A percentile compares a stretch with the other conserved stretches of the same genome.
phyloP scores from a whole-genome alignment of 2,113 vertebrate species.

The Hippocampus comes region DNA sequence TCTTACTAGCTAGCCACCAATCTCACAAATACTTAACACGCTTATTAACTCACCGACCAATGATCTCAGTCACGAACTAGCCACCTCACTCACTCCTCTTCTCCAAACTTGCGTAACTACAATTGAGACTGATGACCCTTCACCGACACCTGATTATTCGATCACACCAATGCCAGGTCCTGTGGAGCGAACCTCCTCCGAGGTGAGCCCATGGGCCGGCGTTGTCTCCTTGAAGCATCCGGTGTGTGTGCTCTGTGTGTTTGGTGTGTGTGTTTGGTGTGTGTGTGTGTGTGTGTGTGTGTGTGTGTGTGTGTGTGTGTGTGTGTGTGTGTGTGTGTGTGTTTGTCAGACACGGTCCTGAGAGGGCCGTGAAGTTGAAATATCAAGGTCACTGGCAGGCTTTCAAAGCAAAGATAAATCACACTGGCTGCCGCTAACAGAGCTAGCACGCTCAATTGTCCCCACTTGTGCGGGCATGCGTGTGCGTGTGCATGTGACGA shows the following conservation, averaged over 20 bases:
- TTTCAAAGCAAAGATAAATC: neutral
- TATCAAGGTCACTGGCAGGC: conserved; percentile 1
- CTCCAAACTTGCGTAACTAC: neutral
- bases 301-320: neutral
- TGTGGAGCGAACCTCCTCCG: neutral
- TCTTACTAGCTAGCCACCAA: neutral
- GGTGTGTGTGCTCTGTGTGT: neutral
- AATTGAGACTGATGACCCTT: neutral
- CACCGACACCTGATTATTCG: neutral
- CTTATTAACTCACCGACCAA: neutral
- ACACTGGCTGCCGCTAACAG: neutral
- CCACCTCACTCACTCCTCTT: neutral
- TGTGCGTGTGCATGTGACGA: conserved; percentile 22
- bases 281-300: neutral
- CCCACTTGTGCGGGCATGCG: neutral
- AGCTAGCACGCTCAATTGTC: neutral
- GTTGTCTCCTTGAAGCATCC: neutral
- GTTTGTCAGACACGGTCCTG: neutral
- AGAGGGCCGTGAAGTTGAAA: neutral
- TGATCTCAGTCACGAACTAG: neutral
- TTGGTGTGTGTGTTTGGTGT: neutral
- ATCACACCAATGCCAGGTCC: neutral
- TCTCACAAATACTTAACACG: neutral
- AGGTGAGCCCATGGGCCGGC: too few species aligned
- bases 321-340: neutral